Base-by-base conservation (phyloP, 2,797 vertebrate genomes). In the Champsocephalus gunnari region DNA sequence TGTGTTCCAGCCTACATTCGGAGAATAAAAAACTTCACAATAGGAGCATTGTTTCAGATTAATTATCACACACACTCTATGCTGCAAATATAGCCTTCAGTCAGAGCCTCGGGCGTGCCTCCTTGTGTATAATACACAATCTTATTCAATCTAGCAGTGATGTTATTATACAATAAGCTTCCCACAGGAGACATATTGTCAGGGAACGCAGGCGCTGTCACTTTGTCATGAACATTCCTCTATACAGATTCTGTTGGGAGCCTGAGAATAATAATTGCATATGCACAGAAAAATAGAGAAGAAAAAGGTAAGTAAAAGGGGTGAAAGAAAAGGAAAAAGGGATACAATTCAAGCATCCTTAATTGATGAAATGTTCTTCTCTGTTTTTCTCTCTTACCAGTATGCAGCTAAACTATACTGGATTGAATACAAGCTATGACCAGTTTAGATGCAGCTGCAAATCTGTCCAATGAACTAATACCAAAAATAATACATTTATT, bases 51-150 rank as follows among this genome's bases (percentile, higher is more conserved):
- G 43, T 17, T 59, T 83, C 51, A 68, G 66, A 17, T 60, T 81
- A 66, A 81, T 79, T 63, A 54, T 67, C 70, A 77, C 58, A 66
- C 71, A 54, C 71, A 72, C 38, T 48, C 3, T 34, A 67, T 63
- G 49, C n/a, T 73, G 53, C 51, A 79, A 71, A 58, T 19, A 38
- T 5, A 79, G 59, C 67, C 72, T 41, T 10, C 21, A 71, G 72
- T 47, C 66, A 75, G 34, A 69, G 38, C 3, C 54, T 73, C 17
- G 28, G 65, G 70, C 63, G 8, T 34, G 21, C 24, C 59, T 8
- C 53, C 44, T 66, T 51, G 38, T 68, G 19, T 85, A 28, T 48
- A 54, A 67, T 38, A 58, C 43, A 75, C 63, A 69, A 47, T 53
- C 53, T 81, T 57, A 47, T 71, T 74, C 68, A 50, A 71, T 62